Base-by-base conservation (phyloP, 1,140 invertebrate genomes). In the Lucilia sericata region DNA sequence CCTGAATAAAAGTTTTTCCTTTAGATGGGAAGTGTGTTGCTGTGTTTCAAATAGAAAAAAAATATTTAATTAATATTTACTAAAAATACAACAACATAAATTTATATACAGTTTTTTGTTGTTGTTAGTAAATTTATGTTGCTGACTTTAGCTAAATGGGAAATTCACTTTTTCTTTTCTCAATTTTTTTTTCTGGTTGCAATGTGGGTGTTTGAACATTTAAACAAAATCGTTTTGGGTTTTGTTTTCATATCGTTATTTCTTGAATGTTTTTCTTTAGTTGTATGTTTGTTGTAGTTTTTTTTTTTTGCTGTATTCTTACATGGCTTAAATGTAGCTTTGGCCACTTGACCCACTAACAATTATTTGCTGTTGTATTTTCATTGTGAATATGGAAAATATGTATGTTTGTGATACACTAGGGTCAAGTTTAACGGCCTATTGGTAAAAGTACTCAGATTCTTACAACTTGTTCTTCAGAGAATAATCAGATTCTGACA, bases 241-340 rank as follows among this genome's bases (percentile, higher is more conserved):
- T 42, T 42, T 8, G 5, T 42, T 42, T 10, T 42, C 5, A 42
- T 42, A 42, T 42, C 42, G 42, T 42, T 60, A n/a, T 60, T 60
- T 17, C 55, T 60, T 60, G 14, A 2, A n/a, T n/a, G 55, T 4
- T 60, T 60, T 60, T n/a, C 55, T 60, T 60, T 60, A 60, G 55
- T n/a, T 14, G 55, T 42, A 42, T 10, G 10, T 17, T 60, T 14
- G 14, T 60, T 60, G 55, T n/a, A 9, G 10, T 12, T 55, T 55
- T 55, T 42, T 30, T 30, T 17, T 55, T 12, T 55, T 55, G 51
- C 17, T 55, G 51, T 55, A 60, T n/a, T 60, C 55, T 60, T 60
- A 14, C 55, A 60, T 14, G 55, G 55, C 55, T 60, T 60, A 60
- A 60, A 60, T 60, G n/a, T n/a, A 60, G 55, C 55, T 60, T 60